Conservation (phyloP, 2,888 invertebrate species). For the Steinernema carpocapsae region DNA sequence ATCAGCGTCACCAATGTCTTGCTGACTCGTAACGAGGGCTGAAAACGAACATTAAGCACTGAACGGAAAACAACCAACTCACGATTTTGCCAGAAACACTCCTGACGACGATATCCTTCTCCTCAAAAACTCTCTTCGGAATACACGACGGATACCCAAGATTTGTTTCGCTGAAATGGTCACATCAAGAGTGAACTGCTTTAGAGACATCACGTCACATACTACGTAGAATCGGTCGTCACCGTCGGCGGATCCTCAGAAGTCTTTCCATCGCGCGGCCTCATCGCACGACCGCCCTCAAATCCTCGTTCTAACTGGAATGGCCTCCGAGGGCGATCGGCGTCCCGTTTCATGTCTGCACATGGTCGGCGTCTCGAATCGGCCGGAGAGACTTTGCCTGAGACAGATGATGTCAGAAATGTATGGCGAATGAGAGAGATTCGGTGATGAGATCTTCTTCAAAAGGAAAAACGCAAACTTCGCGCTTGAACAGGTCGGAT, state of each 20-base stretch:
- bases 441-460: too few relatives aligned
- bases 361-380: too few relatives aligned
- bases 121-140: not conserved
- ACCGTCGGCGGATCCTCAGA: not conserved
- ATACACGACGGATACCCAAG: not conserved
- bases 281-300: not conserved
- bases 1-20: not conserved
- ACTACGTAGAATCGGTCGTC: not conserved
- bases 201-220: not conserved
- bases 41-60: too few relatives aligned
- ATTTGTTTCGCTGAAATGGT: not conserved
- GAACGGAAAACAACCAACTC: too few relatives aligned
- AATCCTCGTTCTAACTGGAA: not conserved
- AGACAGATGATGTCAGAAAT: conserved; percentile 41
- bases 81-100: not conserved
- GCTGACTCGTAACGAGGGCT: not conserved
- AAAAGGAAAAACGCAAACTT: too few relatives aligned
- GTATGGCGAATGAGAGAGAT: not conserved
- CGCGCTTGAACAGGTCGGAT: too few relatives aligned
- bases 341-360: not conserved
- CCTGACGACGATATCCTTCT: conserved; percentile 3
- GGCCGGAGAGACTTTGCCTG: not conserved
- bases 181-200: not conserved
- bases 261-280: not conserved
- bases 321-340: not conserved